Percentiles rank a stretch among this genome's conserved stretches.
These are phyloP conservation scores for Apocheima hispidaria DNA, from an alignment of 2,888 invertebrate species.

Conservation along the genomic window DNA sequence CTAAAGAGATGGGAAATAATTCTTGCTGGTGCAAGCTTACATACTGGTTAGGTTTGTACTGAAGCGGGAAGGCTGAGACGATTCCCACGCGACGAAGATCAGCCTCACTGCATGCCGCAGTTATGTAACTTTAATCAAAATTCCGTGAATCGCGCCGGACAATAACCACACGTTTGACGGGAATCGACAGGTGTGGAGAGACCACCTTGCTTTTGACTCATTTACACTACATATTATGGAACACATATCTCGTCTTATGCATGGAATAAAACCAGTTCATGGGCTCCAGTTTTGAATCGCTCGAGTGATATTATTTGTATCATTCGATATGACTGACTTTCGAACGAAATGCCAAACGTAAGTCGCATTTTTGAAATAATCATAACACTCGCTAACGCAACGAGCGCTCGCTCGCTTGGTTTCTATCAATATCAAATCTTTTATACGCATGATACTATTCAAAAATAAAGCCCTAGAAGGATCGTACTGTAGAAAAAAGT, in stretches of 20 bases:
- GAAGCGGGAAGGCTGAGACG: constrained; percentile 56
- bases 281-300: too few relatives aligned
- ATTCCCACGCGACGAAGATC: constrained; percentile 78
- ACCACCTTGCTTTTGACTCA: constrained; percentile 23
- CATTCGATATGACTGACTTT: too few relatives aligned
- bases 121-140: constrained; percentile 74
- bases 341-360: too few relatives aligned
- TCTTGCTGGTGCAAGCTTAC: not conserved
- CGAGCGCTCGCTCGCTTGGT: too few relatives aligned
- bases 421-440: too few relatives aligned
- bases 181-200: constrained; percentile 16
- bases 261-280: not conserved
- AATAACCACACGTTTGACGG: constrained; percentile 25
- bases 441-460: too few relatives aligned
- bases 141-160: constrained; percentile 59
- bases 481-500: too few relatives aligned
- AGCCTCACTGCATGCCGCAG: constrained; percentile 56
- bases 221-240: not conserved
- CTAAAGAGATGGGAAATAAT: not conserved
- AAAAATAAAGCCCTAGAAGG: too few relatives aligned
- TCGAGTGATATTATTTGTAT: too few relatives aligned
- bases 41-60: constrained; percentile 17
- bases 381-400: too few relatives aligned
- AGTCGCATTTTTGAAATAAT: too few relatives aligned
- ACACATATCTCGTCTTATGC: not conserved